Evolutionary conservation across 2,113 vertebrate species (phyloP).

Genomic region (Tetrax tetrax): DNA sequence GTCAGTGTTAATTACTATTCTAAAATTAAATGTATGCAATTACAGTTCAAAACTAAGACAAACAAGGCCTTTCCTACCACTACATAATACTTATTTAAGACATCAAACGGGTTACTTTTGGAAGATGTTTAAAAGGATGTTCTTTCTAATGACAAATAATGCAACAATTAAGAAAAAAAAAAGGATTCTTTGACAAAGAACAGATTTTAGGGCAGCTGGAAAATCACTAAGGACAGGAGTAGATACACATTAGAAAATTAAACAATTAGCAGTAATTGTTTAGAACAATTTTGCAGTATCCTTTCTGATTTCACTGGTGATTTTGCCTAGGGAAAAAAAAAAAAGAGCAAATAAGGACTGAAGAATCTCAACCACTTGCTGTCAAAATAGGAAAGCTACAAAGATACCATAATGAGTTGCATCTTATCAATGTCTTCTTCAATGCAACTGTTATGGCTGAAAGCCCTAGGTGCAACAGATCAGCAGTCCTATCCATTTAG

Average conservation of each 20-base stretch:
- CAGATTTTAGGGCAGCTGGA: neutral
- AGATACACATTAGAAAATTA: neutral
- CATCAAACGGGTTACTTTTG: neutral
- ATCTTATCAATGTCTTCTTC: neutral
- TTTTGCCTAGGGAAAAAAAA: neutral
- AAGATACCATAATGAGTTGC: neutral
- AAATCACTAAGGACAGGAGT: neutral
- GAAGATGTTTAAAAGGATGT: neutral
- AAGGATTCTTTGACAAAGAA: neutral
- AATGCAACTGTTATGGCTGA: neutral
- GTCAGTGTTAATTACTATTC: neutral
- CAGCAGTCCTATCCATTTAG: neutral
- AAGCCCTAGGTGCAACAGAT: neutral
- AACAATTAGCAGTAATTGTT: neutral
- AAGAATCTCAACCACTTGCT: neutral
- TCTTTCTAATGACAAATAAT: neutral
- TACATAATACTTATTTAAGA: neutral
- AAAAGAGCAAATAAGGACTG: neutral
- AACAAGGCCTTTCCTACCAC: neutral
- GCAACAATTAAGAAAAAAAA: neutral
- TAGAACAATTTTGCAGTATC: neutral
- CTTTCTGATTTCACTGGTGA: neutral
- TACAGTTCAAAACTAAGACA: neutral
- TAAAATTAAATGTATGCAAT: neutral
- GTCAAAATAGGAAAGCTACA: neutral